A percentile compares a stretch with the other conserved stretches of the same genome.
These are phyloP conservation scores for Caenorhabditis sp. DNA, from an alignment of 2,888 invertebrate genomes.

Conservation along the genomic window DNA sequence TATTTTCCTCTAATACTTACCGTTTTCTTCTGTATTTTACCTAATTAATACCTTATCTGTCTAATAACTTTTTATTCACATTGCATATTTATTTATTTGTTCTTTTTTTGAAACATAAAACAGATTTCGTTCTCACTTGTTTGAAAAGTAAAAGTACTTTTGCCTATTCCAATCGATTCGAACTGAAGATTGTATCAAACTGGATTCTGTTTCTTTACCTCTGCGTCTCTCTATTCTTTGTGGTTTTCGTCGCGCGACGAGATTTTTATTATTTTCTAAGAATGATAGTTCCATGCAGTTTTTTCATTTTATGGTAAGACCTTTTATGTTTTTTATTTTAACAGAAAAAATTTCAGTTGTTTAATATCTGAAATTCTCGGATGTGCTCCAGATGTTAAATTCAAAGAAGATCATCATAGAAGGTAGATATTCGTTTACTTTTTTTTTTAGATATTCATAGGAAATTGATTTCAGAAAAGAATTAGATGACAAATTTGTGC, in stretches of 20 bases:
- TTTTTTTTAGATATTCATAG: too few relatives aligned
- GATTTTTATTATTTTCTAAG: slow-evolving; percentile 2
- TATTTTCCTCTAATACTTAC: not conserved
- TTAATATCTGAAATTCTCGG: not conserved
- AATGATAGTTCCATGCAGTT: too few relatives aligned
- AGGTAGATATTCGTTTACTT: too few relatives aligned
- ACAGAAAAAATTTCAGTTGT: not conserved
- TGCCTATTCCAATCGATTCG: not conserved
- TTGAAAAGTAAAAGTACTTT: not conserved
- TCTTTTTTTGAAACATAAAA: not conserved
- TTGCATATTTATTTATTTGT: not conserved
- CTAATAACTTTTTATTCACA: not conserved
- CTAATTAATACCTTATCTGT: too few relatives aligned
- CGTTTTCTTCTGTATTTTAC: not conserved
- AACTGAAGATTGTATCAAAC: slow-evolving; percentile 20
- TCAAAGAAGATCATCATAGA: slow-evolving; percentile 39
- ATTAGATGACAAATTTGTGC: slow-evolving; percentile 33
- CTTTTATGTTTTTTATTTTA: not conserved
- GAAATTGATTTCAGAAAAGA: slow-evolving; percentile 36
- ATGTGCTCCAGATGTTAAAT: slow-evolving; percentile 38
- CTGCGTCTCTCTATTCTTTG: slow-evolving; percentile 15
- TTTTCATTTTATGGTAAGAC: too few relatives aligned
- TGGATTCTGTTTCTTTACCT: slow-evolving; percentile 8
- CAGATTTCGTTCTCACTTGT: not conserved
- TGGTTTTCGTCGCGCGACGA: slow-evolving; percentile 1